Evolutionary conservation across 2,113 vertebrate genomes (phyloP).

Genomic region (Serinus canaria): DNA sequence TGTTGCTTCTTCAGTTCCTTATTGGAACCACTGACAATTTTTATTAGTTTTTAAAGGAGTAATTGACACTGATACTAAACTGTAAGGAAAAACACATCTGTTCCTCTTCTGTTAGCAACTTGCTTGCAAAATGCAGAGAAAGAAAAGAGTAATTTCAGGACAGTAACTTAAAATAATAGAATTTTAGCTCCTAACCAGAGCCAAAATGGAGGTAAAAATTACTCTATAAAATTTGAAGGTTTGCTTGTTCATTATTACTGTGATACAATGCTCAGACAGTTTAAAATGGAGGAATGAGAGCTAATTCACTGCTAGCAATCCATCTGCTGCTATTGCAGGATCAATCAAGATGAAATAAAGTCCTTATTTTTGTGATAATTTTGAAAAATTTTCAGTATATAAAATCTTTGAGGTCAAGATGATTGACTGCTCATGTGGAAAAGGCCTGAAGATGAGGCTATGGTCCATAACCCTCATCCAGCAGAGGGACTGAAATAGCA

Average conservation of each 20-base stretch:
- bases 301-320: background rate
- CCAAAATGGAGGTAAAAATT: background rate
- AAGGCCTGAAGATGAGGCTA: background rate
- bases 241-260: background rate
- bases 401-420: background rate
- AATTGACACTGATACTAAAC: background rate
- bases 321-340: background rate
- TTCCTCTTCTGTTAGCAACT: background rate
- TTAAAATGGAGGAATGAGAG: background rate
- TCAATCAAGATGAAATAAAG: background rate
- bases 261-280: background rate
- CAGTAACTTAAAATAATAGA: background rate
- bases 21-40: background rate
- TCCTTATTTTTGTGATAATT: background rate
- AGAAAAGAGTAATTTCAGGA: background rate
- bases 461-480: background rate
- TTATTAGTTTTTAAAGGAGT: background rate
- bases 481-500: background rate
- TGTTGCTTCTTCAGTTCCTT: background rate
- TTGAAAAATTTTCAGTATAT: background rate
- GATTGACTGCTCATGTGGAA: background rate
- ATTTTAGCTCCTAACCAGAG: background rate
- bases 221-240: background rate
- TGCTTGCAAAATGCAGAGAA: background rate
- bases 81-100: background rate